A percentile compares a stretch with the other conserved stretches of the same genome.
These are phyloP conservation scores for Petroica traversi DNA, from an alignment of 2,113 vertebrate genomes.

Conservation along the genomic window DNA sequence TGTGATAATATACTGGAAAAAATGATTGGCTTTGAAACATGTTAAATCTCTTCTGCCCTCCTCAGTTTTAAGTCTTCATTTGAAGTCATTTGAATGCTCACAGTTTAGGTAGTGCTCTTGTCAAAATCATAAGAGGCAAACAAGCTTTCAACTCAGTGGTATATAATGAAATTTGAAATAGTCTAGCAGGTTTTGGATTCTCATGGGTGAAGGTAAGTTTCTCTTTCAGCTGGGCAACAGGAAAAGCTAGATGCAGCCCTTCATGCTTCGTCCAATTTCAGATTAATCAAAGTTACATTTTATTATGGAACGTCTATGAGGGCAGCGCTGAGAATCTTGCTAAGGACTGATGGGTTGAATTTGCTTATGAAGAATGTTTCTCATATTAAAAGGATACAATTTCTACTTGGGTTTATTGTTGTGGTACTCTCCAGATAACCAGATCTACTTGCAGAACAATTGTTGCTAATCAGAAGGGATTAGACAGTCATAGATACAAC, in stretches of 20 bases:
- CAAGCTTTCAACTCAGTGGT: not conserved
- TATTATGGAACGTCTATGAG: not conserved
- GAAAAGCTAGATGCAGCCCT: not conserved
- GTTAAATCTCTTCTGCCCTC: slow-evolving; percentile 52
- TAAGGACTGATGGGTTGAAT: not conserved
- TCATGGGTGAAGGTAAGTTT: not conserved
- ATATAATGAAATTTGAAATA: not conserved
- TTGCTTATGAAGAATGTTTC: not conserved
- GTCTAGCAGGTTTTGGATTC: not conserved
- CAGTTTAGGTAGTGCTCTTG: not conserved
- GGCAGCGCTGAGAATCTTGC: not conserved
- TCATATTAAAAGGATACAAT: not conserved
- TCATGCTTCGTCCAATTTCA: not conserved
- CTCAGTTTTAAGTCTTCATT: slow-evolving; percentile 2
- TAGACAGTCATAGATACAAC: not conserved
- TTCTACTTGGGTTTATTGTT: not conserved
- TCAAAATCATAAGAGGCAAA: not conserved
- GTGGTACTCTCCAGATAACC: not conserved
- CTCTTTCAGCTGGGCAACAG: not conserved
- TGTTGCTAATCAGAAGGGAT: not conserved
- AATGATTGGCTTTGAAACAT: not conserved
- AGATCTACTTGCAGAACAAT: not conserved
- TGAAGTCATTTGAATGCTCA: not conserved
- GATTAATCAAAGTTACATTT: not conserved
- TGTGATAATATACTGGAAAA: slow-evolving; percentile 5